Percentiles rank a stretch among this genome's conserved stretches.
Conservation (phyloP, 2,888 invertebrate genomes). For the Apotomis betuletana region DNA sequence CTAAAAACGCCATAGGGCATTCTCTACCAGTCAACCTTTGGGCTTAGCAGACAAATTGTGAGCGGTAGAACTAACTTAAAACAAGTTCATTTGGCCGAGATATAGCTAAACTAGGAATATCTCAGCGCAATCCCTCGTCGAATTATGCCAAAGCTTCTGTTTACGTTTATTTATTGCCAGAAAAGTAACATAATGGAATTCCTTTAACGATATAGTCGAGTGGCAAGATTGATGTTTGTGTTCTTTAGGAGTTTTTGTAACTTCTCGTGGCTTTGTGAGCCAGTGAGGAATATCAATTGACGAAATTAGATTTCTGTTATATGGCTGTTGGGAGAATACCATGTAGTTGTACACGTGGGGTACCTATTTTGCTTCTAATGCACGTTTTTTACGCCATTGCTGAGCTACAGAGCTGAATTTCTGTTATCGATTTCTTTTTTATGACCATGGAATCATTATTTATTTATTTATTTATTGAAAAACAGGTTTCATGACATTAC, state of each 20-base stretch:
- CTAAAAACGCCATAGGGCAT: too few species aligned
- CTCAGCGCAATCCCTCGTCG: too few species aligned
- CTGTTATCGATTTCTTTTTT: too few species aligned
- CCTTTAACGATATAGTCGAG: constrained; percentile 1
- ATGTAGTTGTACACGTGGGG: neutral
- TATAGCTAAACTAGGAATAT: too few species aligned
- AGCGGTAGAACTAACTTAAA: too few species aligned
- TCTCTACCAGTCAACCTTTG: too few species aligned
- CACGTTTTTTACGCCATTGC: neutral
- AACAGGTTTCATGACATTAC: too few species aligned
- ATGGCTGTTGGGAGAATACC: neutral
- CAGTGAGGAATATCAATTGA: constrained; percentile 3
- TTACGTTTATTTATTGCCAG: neutral
- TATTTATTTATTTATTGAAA: too few species aligned
- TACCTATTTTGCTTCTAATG: neutral
- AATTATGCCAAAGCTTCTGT: neutral
- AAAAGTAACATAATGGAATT: constrained; percentile 7
- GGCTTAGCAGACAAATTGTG: too few species aligned
- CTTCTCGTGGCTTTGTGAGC: neutral
- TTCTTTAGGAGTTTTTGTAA: constrained; percentile 8
- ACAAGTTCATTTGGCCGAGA: too few species aligned
- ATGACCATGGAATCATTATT: too few species aligned
- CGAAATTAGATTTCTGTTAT: constrained; percentile 6
- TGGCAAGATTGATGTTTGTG: constrained; percentile 10
- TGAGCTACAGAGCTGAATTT: too few species aligned